Evolutionary conservation across 2,113 vertebrate genomes (phyloP).

Genomic region (Ictalurus furcatus): DNA sequence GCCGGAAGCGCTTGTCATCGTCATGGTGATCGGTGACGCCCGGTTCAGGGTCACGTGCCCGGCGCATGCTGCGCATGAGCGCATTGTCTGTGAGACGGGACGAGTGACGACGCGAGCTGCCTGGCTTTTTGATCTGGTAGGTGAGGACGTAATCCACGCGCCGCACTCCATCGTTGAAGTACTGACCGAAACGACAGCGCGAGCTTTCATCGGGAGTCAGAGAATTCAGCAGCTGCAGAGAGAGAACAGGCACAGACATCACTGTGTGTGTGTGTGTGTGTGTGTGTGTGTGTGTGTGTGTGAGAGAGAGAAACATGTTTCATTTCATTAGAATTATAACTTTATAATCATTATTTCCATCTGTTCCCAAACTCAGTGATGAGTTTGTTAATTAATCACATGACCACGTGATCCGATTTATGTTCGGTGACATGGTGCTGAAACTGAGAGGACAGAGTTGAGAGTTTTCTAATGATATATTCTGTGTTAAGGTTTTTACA

Average conservation of each 20-base stretch:
- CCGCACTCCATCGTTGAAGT: constrained; percentile 89
- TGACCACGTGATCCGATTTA: neutral
- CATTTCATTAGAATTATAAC: neutral
- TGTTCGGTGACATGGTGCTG: neutral
- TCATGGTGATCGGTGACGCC: constrained; percentile 77
- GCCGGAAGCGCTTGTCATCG: constrained; percentile 82
- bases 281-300: constrained; percentile 26
- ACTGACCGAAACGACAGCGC: constrained; percentile 83
- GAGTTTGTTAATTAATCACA: neutral
- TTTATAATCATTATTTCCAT: neutral
- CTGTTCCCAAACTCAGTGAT: neutral
- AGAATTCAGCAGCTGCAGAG: constrained; percentile 82
- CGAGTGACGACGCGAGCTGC: constrained; percentile 63
- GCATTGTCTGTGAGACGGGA: constrained; percentile 70
- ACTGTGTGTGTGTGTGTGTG: constrained; percentile 39
- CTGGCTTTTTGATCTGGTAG: constrained; percentile 85
- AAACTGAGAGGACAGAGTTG: neutral
- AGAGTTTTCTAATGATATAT: neutral
- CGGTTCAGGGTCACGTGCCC: constrained; percentile 61
- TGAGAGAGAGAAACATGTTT: neutral
- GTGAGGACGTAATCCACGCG: constrained; percentile 92
- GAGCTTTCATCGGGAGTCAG: constrained; percentile 82
- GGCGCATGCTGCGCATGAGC: constrained; percentile 63
- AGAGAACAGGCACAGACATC: constrained; percentile 17
- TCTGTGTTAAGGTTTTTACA: neutral